phyloP scores from a whole-genome alignment of 2,113 vertebrate genomes.

The Origma solitaria region DNA sequence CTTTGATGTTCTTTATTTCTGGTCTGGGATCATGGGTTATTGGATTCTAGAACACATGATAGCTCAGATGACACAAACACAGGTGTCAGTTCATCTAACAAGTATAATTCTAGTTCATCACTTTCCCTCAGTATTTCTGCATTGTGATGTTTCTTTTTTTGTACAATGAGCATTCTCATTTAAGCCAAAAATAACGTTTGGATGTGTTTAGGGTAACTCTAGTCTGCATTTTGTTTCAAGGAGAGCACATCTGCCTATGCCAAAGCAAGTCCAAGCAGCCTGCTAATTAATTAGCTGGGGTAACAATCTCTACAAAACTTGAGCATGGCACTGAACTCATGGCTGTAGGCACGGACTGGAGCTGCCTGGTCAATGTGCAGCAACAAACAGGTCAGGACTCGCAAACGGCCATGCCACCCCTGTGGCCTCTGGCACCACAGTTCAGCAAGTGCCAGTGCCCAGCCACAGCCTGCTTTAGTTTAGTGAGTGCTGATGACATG shows the following conservation, averaged over 20 bases:
- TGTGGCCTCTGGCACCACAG: neutral
- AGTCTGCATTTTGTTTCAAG: neutral
- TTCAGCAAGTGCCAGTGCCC: neutral
- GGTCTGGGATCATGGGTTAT: neutral
- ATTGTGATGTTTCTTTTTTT: neutral
- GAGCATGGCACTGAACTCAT: neutral
- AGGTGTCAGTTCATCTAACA: neutral
- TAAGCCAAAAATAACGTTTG: neutral
- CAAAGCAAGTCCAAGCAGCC: neutral
- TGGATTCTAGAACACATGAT: neutral
- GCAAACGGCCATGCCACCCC: fast-evolving
- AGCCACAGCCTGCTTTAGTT: neutral
- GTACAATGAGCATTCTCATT: neutral
- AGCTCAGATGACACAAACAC: neutral
- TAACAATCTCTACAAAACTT: neutral
- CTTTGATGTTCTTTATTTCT: neutral
- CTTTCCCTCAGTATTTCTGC: neutral
- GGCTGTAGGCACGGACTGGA: neutral
- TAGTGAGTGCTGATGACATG: neutral
- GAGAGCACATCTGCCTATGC: neutral
- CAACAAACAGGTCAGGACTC: fast-evolving
- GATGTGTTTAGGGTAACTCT: neutral
- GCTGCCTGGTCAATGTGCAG: neutral
- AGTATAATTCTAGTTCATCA: neutral
- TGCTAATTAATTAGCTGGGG: neutral